Evolutionary conservation across 2,113 vertebrate genomes (phyloP).

Genomic region (Setophaga petechia): DNA sequence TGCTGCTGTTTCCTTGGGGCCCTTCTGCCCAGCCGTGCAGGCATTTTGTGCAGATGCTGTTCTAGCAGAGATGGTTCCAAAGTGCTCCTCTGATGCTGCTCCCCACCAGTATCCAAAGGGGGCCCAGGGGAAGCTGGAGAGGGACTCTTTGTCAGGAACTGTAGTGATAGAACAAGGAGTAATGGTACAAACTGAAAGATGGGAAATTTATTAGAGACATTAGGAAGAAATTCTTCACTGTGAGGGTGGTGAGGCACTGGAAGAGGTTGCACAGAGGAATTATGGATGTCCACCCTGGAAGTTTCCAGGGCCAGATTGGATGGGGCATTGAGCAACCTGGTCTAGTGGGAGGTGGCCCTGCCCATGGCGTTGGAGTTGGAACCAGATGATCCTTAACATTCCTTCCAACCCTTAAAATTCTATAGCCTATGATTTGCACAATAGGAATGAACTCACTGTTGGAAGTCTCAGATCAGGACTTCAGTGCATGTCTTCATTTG

Average conservation of each 20-base stretch:
- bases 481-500: neutral
- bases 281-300: neutral
- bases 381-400: neutral
- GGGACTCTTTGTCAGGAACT: neutral
- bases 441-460: neutral
- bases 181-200: neutral
- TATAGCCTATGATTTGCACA: neutral
- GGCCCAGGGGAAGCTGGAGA: neutral
- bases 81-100: neutral
- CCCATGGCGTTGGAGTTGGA: neutral
- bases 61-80: neutral
- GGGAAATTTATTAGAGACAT: neutral
- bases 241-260: neutral
- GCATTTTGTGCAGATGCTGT: neutral
- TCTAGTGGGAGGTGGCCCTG: neutral
- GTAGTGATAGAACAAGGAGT: neutral
- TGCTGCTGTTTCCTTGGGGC: neutral
- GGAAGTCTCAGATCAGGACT: neutral
- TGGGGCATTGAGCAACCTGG: neutral
- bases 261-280: neutral
- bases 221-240: neutral
- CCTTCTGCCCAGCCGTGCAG: neutral
- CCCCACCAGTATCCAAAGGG: neutral
- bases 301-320: neutral
- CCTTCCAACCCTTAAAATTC: neutral